Evolutionary conservation across 1,140 invertebrate genomes (phyloP).

Genomic region (Panulirus ornatus): DNA sequence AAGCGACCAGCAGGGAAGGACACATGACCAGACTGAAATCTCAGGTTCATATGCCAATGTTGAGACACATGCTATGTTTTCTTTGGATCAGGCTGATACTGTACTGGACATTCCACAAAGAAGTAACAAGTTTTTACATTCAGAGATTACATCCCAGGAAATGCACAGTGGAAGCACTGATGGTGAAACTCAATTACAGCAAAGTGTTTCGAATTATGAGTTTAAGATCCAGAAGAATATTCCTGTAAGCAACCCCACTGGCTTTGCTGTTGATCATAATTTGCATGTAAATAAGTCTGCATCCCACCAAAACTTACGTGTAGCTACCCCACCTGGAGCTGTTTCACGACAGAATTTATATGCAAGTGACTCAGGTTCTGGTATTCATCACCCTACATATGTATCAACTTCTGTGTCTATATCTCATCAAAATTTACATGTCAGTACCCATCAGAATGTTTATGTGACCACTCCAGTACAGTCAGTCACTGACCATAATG

Average conservation of each 20-base stretch:
- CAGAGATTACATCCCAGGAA: not conserved
- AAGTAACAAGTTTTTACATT: not conserved
- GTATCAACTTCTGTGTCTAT: slow-evolving; percentile 29
- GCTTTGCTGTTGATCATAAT: not conserved
- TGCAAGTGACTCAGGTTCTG: not conserved
- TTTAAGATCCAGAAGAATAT: slow-evolving; percentile 35
- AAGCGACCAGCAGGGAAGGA: not conserved
- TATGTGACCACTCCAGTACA: slow-evolving; percentile 49
- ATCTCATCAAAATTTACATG: slow-evolving; percentile 27
- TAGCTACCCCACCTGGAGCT: slow-evolving; percentile 10
- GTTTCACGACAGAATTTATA: slow-evolving; percentile 9
- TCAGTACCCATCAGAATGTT: slow-evolving; percentile 32
- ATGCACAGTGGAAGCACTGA: not conserved
- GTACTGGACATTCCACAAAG: not conserved
- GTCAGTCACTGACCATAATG: slow-evolving; percentile 19
- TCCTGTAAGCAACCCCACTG: not conserved
- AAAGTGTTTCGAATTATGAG: not conserved
- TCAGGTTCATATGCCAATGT: slow-evolving; percentile 8
- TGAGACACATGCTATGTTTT: slow-evolving; percentile 29
- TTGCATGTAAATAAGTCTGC: not conserved
- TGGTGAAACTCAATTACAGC: not conserved
- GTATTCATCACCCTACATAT: slow-evolving; percentile 9
- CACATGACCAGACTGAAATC: not conserved
- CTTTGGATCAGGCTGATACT: slow-evolving; percentile 18
- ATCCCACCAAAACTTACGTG: slow-evolving; percentile 20